A percentile compares a stretch with the other conserved stretches of the same genome.
Conservation (phyloP, 2,888 invertebrate genomes). For the Drosophila fulvimacula region DNA sequence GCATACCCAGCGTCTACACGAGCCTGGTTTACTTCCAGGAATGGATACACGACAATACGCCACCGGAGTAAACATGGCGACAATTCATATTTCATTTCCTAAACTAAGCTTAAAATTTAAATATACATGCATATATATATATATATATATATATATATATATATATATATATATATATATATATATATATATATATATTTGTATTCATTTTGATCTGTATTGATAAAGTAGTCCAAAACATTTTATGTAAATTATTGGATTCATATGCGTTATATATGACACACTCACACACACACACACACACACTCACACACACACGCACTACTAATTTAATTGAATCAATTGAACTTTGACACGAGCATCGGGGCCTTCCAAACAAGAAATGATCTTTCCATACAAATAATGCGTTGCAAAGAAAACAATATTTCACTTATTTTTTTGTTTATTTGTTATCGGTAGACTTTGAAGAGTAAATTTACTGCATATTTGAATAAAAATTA, state of each 20-base stretch:
- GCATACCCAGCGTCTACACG: slow-evolving; percentile 91
- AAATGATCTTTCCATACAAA: slow-evolving; percentile 39
- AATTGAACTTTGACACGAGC: slow-evolving; percentile 81
- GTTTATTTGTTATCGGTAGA: slow-evolving; percentile 2
- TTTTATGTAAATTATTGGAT: slow-evolving; percentile 18
- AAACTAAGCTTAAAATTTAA: slow-evolving; percentile 36
- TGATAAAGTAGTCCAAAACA: background rate
- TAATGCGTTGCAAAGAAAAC: slow-evolving; percentile 18
- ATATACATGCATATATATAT: slow-evolving; percentile 4
- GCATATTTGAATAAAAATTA: background rate
- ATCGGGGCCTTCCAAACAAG: slow-evolving; percentile 40
- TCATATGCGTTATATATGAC: slow-evolving; percentile 15
- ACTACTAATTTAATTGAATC: slow-evolving; percentile 82
- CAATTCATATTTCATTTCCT: background rate
- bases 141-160: background rate
- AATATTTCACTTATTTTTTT: slow-evolving; percentile 2
- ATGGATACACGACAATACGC: slow-evolving; percentile 91
- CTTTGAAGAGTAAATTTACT: background rate
- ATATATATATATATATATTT: slow-evolving; percentile 6
- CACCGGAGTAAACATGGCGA: slow-evolving; percentile 81
- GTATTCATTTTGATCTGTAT: background rate
- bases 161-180: slow-evolving; percentile 7
- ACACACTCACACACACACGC: slow-evolving; percentile 17
- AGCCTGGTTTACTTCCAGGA: slow-evolving; percentile 90
- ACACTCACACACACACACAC: slow-evolving; percentile 31